phyloP scores from a whole-genome alignment of 2,888 invertebrate species.

The Glomeris marginata region DNA sequence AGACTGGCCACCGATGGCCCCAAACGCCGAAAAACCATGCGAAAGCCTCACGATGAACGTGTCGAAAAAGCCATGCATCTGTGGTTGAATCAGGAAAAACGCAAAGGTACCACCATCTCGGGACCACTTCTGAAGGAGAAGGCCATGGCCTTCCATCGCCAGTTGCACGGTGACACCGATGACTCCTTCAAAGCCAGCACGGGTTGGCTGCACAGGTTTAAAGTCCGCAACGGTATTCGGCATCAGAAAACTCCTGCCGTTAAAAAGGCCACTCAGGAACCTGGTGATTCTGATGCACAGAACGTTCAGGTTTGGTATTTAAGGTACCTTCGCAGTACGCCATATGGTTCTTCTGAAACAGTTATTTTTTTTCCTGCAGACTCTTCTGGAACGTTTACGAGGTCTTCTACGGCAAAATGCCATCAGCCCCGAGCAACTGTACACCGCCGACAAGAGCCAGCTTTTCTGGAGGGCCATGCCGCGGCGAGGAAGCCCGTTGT shows the following conservation, averaged over 20 bases:
- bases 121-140: constrained; percentile 6
- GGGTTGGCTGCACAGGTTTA: constrained; percentile 8
- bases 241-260: neutral
- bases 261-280: neutral
- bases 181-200: constrained; percentile 6
- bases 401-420: neutral
- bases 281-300: too few species aligned
- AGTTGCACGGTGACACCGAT: constrained; percentile 2
- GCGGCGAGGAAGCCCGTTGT: neutral
- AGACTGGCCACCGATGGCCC: neutral
- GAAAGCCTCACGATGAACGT: constrained; percentile 3
- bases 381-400: neutral
- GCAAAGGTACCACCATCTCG: constrained; percentile 2
- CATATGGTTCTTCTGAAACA: too few species aligned
- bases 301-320: too few species aligned
- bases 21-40: constrained; percentile 5
- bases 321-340: too few species aligned
- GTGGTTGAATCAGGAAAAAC: constrained; percentile 4
- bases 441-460: neutral
- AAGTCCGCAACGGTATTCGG: constrained; percentile 5
- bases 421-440: constrained; percentile 7
- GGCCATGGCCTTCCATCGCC: constrained; percentile 2
- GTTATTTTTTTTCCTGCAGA: too few species aligned
- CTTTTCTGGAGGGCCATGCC: constrained; percentile 8
- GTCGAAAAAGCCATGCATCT: constrained; percentile 5